Base-by-base conservation (phyloP, 2,888 invertebrate species). In the Platycheirus albimanus region DNA sequence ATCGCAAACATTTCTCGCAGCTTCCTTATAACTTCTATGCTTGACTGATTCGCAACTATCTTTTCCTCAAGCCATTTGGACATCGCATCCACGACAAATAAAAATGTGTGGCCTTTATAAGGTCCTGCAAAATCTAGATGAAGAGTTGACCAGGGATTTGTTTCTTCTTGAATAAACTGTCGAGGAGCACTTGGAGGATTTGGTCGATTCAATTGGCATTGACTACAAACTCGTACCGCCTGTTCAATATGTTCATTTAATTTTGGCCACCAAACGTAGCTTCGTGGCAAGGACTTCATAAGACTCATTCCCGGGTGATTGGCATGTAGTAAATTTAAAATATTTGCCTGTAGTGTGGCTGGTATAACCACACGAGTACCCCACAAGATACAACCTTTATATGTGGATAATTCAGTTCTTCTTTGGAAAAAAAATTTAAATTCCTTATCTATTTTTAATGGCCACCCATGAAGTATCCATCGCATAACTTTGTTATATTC, bases 331-430 rank as follows among this genome's bases (percentile, higher is more conserved):
- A 45, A 43, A 2, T 17, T 28, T 15, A 61, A 61, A 24, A 43
- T 43, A 3, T 45, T 13, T 45, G 28, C 2, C 10, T 47, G 61
- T 13, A 13, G 17, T 10, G 11, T 6, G 0, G 28, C 11, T 1
- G 45, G n/a, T 17, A 61, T 17, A 2, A 30, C 7, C 3, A 63
- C 30, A 15, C 45, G 17, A 33, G 10, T 45, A 1, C 47, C 63
- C 33, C 63, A 45, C 15, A 63, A n/a, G 1, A 33, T 33, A 13
- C 47, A 63, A 3, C 19, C 33, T 5, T 63, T 63, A 11, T 63
- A 33, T 7, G 63, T 63, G 30, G 45, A 61, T 28, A 61, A 19
- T 11, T 45, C 30, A 2, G 30, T 61, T 61, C 45, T 61, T 45
- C 11, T 61, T 19, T 28, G 11, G 10, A 45, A 28, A 6, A 41